Evolutionary conservation across 2,888 invertebrate species (phyloP).

Genomic region (Caenorhabditis sp.): DNA sequence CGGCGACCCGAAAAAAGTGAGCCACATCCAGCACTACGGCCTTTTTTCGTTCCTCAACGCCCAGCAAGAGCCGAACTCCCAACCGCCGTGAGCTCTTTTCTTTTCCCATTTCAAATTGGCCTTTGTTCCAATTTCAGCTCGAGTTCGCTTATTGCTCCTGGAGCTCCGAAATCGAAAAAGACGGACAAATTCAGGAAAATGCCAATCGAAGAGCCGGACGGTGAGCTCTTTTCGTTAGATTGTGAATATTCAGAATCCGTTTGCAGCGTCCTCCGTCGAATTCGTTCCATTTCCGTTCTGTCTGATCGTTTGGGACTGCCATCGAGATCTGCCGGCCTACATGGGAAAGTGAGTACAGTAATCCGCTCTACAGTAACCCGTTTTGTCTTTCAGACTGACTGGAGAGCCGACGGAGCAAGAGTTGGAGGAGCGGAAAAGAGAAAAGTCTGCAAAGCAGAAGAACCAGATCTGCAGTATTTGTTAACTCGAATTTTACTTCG

Average conservation of each 20-base stretch:
- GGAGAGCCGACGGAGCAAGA: slow-evolving; percentile 18
- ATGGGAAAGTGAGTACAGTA: slow-evolving; percentile 48
- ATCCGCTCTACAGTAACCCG: too few species aligned
- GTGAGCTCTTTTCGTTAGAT: background rate
- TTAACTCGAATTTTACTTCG: too few species aligned
- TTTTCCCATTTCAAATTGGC: background rate
- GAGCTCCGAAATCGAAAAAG: too few species aligned
- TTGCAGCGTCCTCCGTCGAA: slow-evolving; percentile 10
- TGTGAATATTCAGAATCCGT: too few species aligned
- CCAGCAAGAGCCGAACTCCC: background rate
- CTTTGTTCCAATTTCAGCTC: background rate
- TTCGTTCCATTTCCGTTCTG: slow-evolving; percentile 24
- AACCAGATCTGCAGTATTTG: too few species aligned
- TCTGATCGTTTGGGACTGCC: slow-evolving; percentile 37
- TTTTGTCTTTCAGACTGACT: slow-evolving; percentile 2
- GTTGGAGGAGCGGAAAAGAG: background rate
- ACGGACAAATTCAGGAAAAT: background rate
- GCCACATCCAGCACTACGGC: slow-evolving; percentile 40
- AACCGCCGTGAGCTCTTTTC: background rate
- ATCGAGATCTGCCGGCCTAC: slow-evolving; percentile 32
- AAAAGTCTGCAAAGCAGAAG: background rate
- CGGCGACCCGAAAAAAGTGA: slow-evolving; percentile 28
- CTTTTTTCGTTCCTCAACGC: slow-evolving; percentile 29
- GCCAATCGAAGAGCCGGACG: background rate
- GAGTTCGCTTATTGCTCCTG: too few species aligned